These are phyloP conservation scores for Ibidorhyncha struthersii DNA, from an alignment of 2,113 vertebrate species.

Conservation along the genomic window DNA sequence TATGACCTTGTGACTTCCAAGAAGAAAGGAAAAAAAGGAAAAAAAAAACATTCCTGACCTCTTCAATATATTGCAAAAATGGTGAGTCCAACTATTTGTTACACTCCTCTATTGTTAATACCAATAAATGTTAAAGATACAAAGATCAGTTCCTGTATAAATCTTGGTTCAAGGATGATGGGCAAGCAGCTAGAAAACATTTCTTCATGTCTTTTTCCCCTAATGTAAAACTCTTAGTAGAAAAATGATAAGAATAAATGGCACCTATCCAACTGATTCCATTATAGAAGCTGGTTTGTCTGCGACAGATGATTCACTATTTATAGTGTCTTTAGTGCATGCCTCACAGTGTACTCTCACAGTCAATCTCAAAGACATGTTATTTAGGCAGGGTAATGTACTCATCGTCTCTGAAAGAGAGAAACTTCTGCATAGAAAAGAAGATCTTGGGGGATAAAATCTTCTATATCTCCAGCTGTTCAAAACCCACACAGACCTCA, in stretches of 20 bases:
- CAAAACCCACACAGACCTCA: neutral
- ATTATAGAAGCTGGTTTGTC: conserved; percentile 40
- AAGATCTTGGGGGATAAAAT: neutral
- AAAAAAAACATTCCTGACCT: neutral
- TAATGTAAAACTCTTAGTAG: conserved; percentile 39
- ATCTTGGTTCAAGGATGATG: conserved; percentile 35
- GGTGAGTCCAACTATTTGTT: neutral
- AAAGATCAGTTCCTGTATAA: conserved; percentile 46
- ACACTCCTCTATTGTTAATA: neutral
- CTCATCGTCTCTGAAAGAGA: neutral
- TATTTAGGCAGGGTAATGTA: conserved; percentile 40
- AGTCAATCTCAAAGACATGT: conserved; percentile 47
- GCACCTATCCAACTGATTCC: conserved; percentile 53
- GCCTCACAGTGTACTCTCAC: conserved; percentile 20
- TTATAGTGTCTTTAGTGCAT: conserved; percentile 51
- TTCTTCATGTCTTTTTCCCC: conserved; percentile 8
- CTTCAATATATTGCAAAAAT: neutral
- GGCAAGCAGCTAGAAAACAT: conserved; percentile 20
- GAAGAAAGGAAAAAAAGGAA: neutral
- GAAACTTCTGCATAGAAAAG: conserved; percentile 2
- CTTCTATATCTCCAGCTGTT: neutral
- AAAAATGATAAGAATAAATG: conserved; percentile 66
- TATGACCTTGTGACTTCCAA: neutral
- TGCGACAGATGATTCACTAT: conserved; percentile 57
- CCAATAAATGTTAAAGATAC: conserved; percentile 46